A percentile compares a stretch with the other conserved stretches of the same genome.
phyloP scores from a whole-genome alignment of 2,797 vertebrate genomes.

The Syngnathus acus region DNA sequence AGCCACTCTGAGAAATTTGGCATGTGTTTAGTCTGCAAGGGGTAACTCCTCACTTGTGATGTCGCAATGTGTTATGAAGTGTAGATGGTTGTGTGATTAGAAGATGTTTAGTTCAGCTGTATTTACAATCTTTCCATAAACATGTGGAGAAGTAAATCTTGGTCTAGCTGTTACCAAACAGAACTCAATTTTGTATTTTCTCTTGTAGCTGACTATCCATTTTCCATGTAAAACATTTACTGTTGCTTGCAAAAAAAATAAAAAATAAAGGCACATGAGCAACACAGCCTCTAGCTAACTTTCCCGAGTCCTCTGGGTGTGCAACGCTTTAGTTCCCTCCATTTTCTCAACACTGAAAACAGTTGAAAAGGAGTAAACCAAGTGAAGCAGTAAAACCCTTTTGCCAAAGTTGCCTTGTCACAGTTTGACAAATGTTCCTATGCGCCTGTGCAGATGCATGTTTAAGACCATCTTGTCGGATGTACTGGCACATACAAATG shows the following conservation, averaged over 20 bases:
- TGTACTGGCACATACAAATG: background rate
- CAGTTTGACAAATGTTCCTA: background rate
- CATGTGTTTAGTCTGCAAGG: too few species aligned
- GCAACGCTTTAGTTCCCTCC: slow-evolving; percentile 30
- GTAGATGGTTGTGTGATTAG: too few species aligned
- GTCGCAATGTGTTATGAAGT: too few species aligned
- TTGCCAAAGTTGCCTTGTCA: slow-evolving; percentile 19
- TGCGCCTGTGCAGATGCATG: background rate
- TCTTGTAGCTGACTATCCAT: background rate
- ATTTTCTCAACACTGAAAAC: slow-evolving; percentile 17
- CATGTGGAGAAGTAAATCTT: background rate
- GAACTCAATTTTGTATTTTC: background rate
- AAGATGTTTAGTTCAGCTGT: too few species aligned
- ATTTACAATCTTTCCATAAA: background rate
- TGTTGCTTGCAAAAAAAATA: background rate
- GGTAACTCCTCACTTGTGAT: too few species aligned
- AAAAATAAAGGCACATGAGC: background rate
- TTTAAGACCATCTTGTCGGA: background rate
- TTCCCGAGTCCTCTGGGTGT: slow-evolving; percentile 36
- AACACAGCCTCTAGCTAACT: slow-evolving; percentile 16
- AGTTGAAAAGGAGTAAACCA: slow-evolving; percentile 4
- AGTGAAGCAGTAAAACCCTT: slow-evolving; percentile 37
- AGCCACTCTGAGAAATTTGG: too few species aligned
- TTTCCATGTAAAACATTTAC: background rate
- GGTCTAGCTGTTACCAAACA: background rate